Evolutionary conservation across 2,797 vertebrate species (phyloP).

Genomic region (Bovichtus diacanthus): DNA sequence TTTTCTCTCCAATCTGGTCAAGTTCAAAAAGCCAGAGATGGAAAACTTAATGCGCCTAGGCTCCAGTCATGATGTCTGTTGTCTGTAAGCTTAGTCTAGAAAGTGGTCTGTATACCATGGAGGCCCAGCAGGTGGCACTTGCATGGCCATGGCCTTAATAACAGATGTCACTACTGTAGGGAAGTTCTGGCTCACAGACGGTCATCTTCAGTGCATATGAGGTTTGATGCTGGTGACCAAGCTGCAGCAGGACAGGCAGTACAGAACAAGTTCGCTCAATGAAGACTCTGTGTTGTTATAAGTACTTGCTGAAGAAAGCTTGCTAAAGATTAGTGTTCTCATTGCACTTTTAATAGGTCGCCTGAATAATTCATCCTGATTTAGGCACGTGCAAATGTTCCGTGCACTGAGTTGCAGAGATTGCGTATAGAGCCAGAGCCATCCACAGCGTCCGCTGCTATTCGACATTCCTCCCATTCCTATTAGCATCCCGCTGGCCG

Average conservation of each 20-base stretch:
- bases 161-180: not conserved
- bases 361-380: conserved; percentile 4
- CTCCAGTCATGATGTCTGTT: conserved; percentile 17
- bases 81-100: conserved; percentile 2
- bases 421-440: conserved; percentile 10
- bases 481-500: conserved; percentile 61
- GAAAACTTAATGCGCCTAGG: conserved; percentile 9
- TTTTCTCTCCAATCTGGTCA: conserved; percentile 32
- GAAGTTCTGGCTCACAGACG: not conserved
- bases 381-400: not conserved
- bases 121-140: conserved; percentile 31
- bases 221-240: not conserved
- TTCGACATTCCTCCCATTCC: conserved; percentile 80
- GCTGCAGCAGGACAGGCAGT: not conserved
- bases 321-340: not conserved
- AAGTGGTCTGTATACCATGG: not conserved
- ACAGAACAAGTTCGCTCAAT: not conserved
- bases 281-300: not conserved
- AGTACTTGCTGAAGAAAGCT: not conserved
- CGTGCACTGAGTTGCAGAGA: conserved; percentile 2
- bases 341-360: not conserved
- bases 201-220: not conserved
- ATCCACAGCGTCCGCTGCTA: conserved; percentile 53
- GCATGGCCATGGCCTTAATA: conserved; percentile 2
- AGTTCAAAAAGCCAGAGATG: conserved; percentile 28